Base-by-base conservation (phyloP, 2,888 invertebrate species). In the Drosophila borealis region DNA sequence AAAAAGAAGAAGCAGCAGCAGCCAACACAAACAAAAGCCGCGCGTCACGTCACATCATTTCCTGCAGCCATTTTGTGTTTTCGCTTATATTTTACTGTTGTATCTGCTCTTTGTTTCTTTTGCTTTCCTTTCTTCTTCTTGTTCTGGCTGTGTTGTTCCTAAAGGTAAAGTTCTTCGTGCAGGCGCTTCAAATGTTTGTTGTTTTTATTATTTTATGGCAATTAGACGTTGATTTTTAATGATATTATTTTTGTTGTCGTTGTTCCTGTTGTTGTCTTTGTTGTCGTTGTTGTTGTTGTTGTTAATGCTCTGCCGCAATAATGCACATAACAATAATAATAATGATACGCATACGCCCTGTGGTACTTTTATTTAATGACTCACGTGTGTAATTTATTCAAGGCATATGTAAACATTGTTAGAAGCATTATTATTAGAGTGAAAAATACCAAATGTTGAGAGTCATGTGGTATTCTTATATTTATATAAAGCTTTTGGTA, bases 31-130 rank as follows among this genome's bases (percentile, higher is more conserved):
- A 81, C 86, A 81, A 81, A 83, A 70, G 70, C 72, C 60, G 60
- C 80, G 75, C 73, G 78, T 83, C 81, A 81, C 72, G 81, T 83
- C 83, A 78, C 70, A 75, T 75, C 80, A 69, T 86, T 78, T 88
- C 88, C 83, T 70, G 81, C 86, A 81, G 85, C 78, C 66, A 81
- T 85, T 85, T 81, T 68, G 62, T 83, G 75, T 75, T 66, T 78
- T 80, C 64, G 64, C 70, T 81, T 88, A 88, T 80, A 80, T 78
- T 75, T 77, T 56, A 10, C 37, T 14, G n/a, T 36, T 14, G 44
- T 44, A 39, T 54, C 45, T 25, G 13, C 14, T 39, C 33, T 39
- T 4, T 6, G 61, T 48, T 9, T 17, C 11, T 44, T 45, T 9
- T 17, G 9, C 39, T 45, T 19, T 14, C 21, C 37, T 17, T 4